Conservation (phyloP, 2,888 invertebrate species). For the Sarcophaga caerulescens region DNA sequence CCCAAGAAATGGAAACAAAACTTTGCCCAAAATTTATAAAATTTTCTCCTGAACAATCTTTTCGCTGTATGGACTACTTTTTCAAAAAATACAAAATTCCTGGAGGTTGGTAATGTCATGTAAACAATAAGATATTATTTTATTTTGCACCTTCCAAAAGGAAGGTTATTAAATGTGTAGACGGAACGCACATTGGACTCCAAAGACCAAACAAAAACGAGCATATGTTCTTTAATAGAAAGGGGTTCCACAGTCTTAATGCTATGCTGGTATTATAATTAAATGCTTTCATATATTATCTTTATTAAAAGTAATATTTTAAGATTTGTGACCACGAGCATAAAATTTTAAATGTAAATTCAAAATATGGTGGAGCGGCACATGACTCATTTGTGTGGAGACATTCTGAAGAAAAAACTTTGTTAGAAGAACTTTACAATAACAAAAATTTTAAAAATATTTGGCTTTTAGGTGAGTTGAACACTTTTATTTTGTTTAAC, state of each 20-base stretch:
- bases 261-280: background rate
- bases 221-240: conserved; percentile 1
- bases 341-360: too few species aligned
- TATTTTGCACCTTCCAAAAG: too few species aligned
- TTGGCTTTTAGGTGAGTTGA: conserved; percentile 7
- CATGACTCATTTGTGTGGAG: background rate
- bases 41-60: conserved; percentile 1
- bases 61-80: too few species aligned
- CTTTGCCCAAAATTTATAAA: conserved; percentile 25
- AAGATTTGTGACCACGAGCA: too few species aligned
- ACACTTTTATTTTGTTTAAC: background rate
- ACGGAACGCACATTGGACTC: conserved; percentile 3
- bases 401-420: background rate
- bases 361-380: too few species aligned
- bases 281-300: too few species aligned
- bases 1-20: conserved; percentile 22
- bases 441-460: conserved; percentile 6
- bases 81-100: too few species aligned
- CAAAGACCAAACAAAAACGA: background rate
- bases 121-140: too few species aligned
- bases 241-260: background rate
- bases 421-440: conserved; percentile 7
- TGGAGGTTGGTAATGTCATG: too few species aligned
- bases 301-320: too few species aligned
- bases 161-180: conserved; percentile 9